Evolutionary conservation across 2,888 invertebrate genomes (phyloP).

Genomic region (Drosophila setosimentum): DNA sequence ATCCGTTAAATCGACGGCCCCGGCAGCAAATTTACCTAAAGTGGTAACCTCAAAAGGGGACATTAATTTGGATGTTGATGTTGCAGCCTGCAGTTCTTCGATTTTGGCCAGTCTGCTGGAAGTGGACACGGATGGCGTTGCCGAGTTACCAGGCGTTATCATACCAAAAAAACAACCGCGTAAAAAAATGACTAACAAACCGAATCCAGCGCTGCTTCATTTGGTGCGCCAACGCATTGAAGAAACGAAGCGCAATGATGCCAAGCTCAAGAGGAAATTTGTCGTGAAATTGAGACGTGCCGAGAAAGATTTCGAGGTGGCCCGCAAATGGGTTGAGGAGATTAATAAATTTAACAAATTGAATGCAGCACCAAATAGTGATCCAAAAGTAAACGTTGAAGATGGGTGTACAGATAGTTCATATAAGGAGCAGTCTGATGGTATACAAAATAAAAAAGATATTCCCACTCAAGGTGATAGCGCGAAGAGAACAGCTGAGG

Average conservation of each 20-base stretch:
- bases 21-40: neutral
- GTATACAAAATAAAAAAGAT: neutral
- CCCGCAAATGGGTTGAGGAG: slow-evolving; percentile 70
- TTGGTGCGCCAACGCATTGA: slow-evolving; percentile 81
- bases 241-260: slow-evolving; percentile 81
- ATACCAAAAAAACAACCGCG: slow-evolving; percentile 82
- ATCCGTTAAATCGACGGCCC: slow-evolving; percentile 44
- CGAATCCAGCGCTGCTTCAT: slow-evolving; percentile 83
- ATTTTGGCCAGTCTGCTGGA: slow-evolving; percentile 84
- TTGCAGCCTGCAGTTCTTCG: slow-evolving; percentile 69
- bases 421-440: neutral
- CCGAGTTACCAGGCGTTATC: slow-evolving; percentile 33
- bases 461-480: neutral
- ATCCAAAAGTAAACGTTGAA: neutral
- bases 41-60: slow-evolving; percentile 5
- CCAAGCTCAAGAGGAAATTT: slow-evolving; percentile 82
- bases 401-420: neutral
- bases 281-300: slow-evolving; percentile 75
- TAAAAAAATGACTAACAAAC: slow-evolving; percentile 83
- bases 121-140: slow-evolving; percentile 76
- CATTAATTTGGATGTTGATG: slow-evolving; percentile 55
- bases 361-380: neutral
- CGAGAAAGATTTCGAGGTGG: slow-evolving; percentile 78
- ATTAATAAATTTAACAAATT: neutral
- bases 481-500: neutral